Conservation (phyloP, 2,888 invertebrate species). For the Automeris io region DNA sequence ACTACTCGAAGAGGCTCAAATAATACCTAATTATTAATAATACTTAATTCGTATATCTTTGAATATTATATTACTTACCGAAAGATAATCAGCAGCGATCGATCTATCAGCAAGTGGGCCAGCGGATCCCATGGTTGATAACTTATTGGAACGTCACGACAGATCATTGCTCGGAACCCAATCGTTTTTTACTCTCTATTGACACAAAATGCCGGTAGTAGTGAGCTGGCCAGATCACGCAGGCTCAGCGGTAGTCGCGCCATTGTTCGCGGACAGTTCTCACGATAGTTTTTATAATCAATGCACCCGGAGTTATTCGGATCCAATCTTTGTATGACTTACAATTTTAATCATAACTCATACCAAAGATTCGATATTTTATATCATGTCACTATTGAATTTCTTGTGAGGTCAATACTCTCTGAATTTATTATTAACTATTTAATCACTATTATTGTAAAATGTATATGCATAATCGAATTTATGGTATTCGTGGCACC, state of each 20-base stretch:
- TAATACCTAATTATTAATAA: no score
- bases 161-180: slow-evolving; percentile 25
- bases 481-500: no score
- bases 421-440: neutral
- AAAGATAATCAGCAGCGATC: slow-evolving; percentile 3
- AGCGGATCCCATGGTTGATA: slow-evolving; percentile 39
- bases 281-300: slow-evolving; percentile 56
- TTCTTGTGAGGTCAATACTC: neutral
- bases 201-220: slow-evolving; percentile 34
- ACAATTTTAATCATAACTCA: slow-evolving; percentile 41
- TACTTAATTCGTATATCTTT: no score
- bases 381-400: slow-evolving; percentile 6
- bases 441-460: neutral
- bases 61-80: slow-evolving; percentile 2
- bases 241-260: slow-evolving; percentile 31
- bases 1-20: no score
- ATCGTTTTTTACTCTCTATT: slow-evolving; percentile 39
- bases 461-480: no score
- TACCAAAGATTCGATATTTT: slow-evolving; percentile 15
- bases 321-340: slow-evolving; percentile 44
- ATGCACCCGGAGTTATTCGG: slow-evolving; percentile 51
- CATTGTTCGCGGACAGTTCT: slow-evolving; percentile 53
- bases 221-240: slow-evolving; percentile 36
- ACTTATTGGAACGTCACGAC: slow-evolving; percentile 50
- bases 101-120: slow-evolving; percentile 31